Conservation (phyloP, 2,113 vertebrate species). For the Callospermophilus lateralis region DNA sequence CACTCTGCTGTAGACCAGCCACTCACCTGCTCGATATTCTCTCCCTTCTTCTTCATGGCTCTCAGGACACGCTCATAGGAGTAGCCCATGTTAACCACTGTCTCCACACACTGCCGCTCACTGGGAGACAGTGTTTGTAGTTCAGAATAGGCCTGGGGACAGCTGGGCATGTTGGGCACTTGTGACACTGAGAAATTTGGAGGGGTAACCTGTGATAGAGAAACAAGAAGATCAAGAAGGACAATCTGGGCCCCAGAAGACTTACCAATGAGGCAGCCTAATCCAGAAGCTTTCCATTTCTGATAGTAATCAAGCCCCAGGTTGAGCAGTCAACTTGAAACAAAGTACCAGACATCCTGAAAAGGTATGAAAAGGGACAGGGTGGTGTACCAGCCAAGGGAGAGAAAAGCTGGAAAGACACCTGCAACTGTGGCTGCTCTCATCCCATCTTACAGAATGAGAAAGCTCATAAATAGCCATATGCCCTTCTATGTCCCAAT, state of each 20-base stretch:
- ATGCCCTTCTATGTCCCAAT: not conserved
- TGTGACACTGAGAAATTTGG: constrained; percentile 86
- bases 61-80: constrained; percentile 94
- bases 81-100: constrained; percentile 97
- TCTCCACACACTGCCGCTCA: constrained; percentile 95
- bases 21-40: constrained; percentile 97
- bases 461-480: not conserved
- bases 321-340: not conserved
- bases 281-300: not conserved
- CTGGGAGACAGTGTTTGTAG: constrained; percentile 91
- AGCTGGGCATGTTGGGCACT: constrained; percentile 87
- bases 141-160: constrained; percentile 77
- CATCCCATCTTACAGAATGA: not conserved
- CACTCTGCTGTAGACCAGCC: fast-evolving
- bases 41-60: constrained; percentile 98
- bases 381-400: not conserved
- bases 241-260: not conserved
- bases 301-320: not conserved
- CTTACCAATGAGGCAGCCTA: not conserved
- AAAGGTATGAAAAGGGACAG: not conserved
- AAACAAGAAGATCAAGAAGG: constrained; percentile 53
- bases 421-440: not conserved
- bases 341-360: not conserved
- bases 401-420: not conserved
- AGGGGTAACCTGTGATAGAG: constrained; percentile 82